These are phyloP conservation scores for Dorcus hopei DNA, from an alignment of 2,888 invertebrate species.

Conservation along the genomic window DNA sequence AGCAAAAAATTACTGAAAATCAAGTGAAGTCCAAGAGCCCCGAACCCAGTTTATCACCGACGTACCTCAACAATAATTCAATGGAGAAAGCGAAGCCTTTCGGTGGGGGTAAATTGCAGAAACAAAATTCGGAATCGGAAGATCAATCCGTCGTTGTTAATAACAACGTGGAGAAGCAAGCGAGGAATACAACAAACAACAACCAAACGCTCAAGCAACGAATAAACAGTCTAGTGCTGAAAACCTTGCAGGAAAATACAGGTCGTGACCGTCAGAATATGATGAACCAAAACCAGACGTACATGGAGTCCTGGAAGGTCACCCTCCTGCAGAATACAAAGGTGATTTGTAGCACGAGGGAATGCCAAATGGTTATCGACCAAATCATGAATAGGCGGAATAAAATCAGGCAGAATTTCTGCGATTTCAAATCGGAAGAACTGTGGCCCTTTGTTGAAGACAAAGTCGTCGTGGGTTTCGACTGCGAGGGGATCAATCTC, in stretches of 20 bases:
- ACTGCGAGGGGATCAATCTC: slow-evolving; percentile 91
- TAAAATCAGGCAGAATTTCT: neutral
- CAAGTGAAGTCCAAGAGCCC: slow-evolving; percentile 25
- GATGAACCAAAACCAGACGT: slow-evolving; percentile 36
- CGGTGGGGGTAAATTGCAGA: slow-evolving; percentile 24
- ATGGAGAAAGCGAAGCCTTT: neutral
- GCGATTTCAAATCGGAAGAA: slow-evolving; percentile 3
- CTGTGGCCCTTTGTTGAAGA: slow-evolving; percentile 45
- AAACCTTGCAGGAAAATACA: slow-evolving; percentile 84
- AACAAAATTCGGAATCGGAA: neutral
- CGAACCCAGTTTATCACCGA: slow-evolving; percentile 9
- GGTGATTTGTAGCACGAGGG: slow-evolving; percentile 75
- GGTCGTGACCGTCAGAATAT: slow-evolving; percentile 55
- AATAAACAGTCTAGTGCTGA: slow-evolving; percentile 83
- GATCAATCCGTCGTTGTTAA: slow-evolving; percentile 17
- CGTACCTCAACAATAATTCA: slow-evolving; percentile 2
- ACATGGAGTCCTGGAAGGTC: slow-evolving; percentile 72
- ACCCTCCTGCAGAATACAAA: slow-evolving; percentile 78
- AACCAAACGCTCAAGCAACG: slow-evolving; percentile 84
- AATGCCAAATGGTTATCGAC: slow-evolving; percentile 73
- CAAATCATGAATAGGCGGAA: slow-evolving; percentile 62
- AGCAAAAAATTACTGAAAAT: slow-evolving; percentile 34
- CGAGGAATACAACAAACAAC: slow-evolving; percentile 46
- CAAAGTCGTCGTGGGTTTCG: slow-evolving; percentile 73
- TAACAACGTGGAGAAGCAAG: slow-evolving; percentile 13